phyloP scores from a whole-genome alignment of 35 echinoderm and acorn worm genomes.

The Apostichopus parvimensis region DNA sequence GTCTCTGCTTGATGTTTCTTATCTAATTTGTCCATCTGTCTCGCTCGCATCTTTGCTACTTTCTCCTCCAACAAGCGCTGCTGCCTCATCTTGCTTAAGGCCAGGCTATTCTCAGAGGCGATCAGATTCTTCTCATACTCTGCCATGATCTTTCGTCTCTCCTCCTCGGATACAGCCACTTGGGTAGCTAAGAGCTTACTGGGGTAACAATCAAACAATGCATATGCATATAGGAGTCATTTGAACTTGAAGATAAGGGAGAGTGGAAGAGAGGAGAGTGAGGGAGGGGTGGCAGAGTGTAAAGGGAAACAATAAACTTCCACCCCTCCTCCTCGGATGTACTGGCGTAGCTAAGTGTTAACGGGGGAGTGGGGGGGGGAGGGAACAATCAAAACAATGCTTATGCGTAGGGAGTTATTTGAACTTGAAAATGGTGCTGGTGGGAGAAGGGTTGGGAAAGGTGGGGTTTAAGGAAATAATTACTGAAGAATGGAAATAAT shows the following conservation, averaged over 20 bases:
- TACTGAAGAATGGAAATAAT: too few species aligned
- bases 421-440: too few species aligned
- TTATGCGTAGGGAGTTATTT: too few species aligned
- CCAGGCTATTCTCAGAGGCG: constrained; percentile 76
- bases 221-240: neutral
- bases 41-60: constrained; percentile 61
- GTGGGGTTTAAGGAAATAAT: too few species aligned
- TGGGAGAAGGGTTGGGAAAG: too few species aligned
- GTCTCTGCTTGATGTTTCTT: constrained; percentile 80
- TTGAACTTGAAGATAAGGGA: neutral
- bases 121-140: constrained; percentile 92
- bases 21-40: constrained; percentile 76
- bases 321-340: neutral
- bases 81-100: constrained; percentile 85
- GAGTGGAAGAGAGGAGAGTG: too few species aligned
- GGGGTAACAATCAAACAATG: neutral
- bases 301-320: neutral
- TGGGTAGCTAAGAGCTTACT: constrained; percentile 85
- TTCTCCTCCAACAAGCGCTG: constrained; percentile 90
- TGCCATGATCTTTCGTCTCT: constrained; percentile 71
- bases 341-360: neutral
- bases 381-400: too few species aligned
- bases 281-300: too few species aligned
- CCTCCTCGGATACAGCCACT: constrained; percentile 90
- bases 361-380: too few species aligned